Evolutionary conservation across 2,797 vertebrate species (phyloP).

Genomic region (Oreortyx pictus): DNA sequence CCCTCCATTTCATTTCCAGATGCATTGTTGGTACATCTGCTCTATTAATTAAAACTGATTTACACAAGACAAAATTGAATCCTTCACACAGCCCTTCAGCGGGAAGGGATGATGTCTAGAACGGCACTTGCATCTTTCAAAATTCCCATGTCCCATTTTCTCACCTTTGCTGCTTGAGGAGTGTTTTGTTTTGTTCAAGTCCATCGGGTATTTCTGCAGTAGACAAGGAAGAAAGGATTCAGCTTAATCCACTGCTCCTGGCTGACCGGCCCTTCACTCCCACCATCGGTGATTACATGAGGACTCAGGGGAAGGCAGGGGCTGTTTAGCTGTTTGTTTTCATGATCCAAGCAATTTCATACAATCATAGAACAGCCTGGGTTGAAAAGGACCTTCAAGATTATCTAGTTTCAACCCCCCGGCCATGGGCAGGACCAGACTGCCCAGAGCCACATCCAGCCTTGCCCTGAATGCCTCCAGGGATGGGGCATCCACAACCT

Average conservation of each 20-base stretch:
- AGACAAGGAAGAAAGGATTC: neutral
- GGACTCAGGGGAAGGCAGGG: neutral
- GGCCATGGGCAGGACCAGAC: no score
- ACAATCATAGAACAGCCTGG: no score
- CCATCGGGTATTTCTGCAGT: neutral
- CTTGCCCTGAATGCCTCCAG: no score
- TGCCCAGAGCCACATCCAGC: no score
- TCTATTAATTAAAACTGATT: constrained; percentile 69
- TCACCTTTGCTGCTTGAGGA: constrained; percentile 1
- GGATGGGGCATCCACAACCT: no score
- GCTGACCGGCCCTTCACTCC: neutral
- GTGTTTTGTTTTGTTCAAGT: neutral
- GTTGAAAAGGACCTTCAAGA: no score
- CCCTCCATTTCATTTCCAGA: constrained; percentile 46
- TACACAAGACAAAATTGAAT: constrained; percentile 70
- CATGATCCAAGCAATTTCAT: neutral
- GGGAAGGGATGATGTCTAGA: neutral
- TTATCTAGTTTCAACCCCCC: no score
- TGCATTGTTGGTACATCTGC: constrained; percentile 69
- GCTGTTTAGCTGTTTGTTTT: neutral
- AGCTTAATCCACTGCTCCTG: neutral
- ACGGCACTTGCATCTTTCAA: constrained; percentile 18
- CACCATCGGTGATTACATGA: neutral
- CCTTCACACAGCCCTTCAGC: constrained; percentile 56
- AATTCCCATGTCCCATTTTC: constrained; percentile 18